Evolutionary conservation across 2,888 invertebrate species (phyloP).

Genomic region (Melipona bicolor): DNA sequence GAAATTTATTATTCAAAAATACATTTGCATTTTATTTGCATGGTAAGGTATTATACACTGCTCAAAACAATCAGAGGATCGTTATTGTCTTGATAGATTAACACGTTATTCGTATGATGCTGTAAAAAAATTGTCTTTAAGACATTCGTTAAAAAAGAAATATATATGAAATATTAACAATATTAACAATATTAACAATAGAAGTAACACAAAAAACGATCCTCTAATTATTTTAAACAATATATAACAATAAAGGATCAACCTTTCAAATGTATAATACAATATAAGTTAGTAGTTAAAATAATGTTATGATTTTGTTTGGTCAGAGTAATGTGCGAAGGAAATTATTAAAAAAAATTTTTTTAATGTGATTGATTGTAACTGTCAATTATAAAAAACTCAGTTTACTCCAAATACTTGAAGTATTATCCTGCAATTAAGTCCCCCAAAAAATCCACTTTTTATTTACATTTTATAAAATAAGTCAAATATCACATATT

Average conservation of each 20-base stretch:
- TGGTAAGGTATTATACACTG: conserved; percentile 12
- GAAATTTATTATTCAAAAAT: conserved; percentile 53
- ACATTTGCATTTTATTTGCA: conserved; percentile 34
- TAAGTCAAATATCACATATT: conserved; percentile 34
- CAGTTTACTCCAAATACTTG: background rate
- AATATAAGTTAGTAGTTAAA: background rate
- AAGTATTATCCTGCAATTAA: conserved; percentile 5
- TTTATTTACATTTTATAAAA: conserved; percentile 45
- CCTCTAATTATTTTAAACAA: background rate
- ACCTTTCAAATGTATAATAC: conserved; percentile 10
- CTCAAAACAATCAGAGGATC: background rate
- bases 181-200: background rate
- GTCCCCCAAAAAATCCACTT: conserved; percentile 2
- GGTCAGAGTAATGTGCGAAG: background rate
- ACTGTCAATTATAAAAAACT: background rate
- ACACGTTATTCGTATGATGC: background rate
- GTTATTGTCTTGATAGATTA: background rate
- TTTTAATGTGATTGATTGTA: background rate
- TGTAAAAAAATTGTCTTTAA: background rate
- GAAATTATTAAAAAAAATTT: background rate
- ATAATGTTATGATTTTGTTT: background rate
- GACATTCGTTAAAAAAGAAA: background rate
- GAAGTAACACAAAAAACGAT: background rate
- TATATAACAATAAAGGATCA: background rate
- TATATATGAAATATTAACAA: background rate